Base-by-base conservation (phyloP, 1,140 invertebrate species). In the Papilio polyxenes region DNA sequence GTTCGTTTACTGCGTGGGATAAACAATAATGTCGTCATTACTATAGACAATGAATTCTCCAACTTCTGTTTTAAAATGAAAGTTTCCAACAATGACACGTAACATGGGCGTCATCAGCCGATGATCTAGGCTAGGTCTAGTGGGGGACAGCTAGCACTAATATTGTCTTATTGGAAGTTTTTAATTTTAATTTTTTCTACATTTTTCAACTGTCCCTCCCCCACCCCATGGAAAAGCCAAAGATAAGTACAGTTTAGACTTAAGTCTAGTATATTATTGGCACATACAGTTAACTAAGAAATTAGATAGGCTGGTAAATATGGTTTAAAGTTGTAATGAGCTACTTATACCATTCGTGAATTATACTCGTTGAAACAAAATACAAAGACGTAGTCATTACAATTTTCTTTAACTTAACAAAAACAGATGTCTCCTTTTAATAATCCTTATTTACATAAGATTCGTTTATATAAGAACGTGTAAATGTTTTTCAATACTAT, bases 1-100 rank as follows among this genome's bases (percentile, higher is more conserved):
- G 13, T 31, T 37, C 65, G 65, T 72, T 15, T 72, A 69, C 65
- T 37, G 11, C 15, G 23, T 72, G 23, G 31, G 31, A 72, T 59
- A 72, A 72, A 72, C 65, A 72, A 72, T 72, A 37, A 72, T 13
- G 13, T 72, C 7, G 31, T 40, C 10, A 72, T 72, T 40, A 69
- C 23, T 13, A 69, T 31, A 37, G 11, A 72, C 65, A 72, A 72
- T 72, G 15, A 13, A 69, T 9, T 69, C 3, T 37, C 13, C 20
- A 72, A 37, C 31, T 72, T 72, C 23, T 72, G 10, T 37, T 37
- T 1, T 37, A 40, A 62, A 37, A 31, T 72, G 65, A 72, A 72
- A 72, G 31, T 72, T 72, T 10, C 37, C 10, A 69, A 37, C 13
- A 37, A 10, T 5, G 17, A 72, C 31, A 10, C 3, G 0, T 31